Evolutionary conservation across 2,888 invertebrate species (phyloP).

Genomic region (Gari tellinella): DNA sequence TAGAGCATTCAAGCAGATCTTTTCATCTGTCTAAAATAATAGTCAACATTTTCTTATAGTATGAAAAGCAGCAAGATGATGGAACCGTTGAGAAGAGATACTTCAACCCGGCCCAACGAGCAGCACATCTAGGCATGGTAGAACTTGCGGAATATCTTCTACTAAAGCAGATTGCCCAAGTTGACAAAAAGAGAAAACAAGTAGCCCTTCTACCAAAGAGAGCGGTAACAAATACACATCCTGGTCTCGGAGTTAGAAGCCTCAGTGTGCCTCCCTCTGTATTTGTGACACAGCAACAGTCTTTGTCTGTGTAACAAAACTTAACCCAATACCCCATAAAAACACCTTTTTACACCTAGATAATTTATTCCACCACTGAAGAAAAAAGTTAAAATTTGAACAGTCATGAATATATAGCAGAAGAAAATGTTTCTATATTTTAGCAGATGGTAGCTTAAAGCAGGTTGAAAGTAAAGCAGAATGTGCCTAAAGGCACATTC

Average conservation of each 20-base stretch:
- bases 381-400: no score
- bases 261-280: slow-evolving; percentile 12
- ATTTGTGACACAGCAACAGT: slow-evolving; percentile 58
- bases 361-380: no score
- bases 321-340: no score
- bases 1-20: no score
- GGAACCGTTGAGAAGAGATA: slow-evolving; percentile 24
- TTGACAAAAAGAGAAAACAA: slow-evolving; percentile 25
- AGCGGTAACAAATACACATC: slow-evolving; percentile 26
- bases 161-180: slow-evolving; percentile 22
- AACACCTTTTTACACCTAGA: no score
- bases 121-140: slow-evolving; percentile 49
- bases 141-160: slow-evolving; percentile 43
- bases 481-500: no score
- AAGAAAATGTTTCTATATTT: no score
- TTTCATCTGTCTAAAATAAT: no score
- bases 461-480: no score
- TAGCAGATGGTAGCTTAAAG: no score
- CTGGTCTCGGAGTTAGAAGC: slow-evolving; percentile 24
- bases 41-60: slow-evolving; percentile 43
- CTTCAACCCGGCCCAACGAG: slow-evolving; percentile 58
- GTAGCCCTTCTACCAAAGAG: slow-evolving; percentile 44
- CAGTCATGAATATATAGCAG: no score
- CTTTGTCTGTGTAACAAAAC: no score
- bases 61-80: slow-evolving; percentile 41